A percentile compares a stretch with the other conserved stretches of the same genome.
Evolutionary conservation across 2,888 invertebrate genomes (phyloP).

Genomic region (Watsonalla cultraria): DNA sequence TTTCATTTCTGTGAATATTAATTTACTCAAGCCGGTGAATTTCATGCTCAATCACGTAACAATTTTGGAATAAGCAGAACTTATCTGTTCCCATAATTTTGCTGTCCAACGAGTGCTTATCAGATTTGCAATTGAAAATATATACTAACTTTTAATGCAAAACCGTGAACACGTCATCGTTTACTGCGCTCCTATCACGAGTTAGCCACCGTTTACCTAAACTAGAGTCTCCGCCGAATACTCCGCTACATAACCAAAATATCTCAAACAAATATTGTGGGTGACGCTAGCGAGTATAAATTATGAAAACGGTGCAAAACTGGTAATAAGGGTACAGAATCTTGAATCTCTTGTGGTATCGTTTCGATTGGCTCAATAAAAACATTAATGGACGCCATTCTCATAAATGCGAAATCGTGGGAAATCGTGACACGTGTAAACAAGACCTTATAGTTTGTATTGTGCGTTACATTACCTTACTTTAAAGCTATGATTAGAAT

Average conservation of each 20-base stretch:
- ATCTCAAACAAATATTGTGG: no score
- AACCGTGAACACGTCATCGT: no score
- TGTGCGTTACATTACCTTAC: slow-evolving; percentile 2
- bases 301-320: no score
- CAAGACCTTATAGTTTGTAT: slow-evolving; percentile 29
- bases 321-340: no score
- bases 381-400: slow-evolving; percentile 42
- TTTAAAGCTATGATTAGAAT: slow-evolving; percentile 22
- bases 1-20: slow-evolving; percentile 34
- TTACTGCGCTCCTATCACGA: neutral
- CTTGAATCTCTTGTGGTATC: no score
- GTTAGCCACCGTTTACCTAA: no score
- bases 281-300: no score
- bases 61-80: slow-evolving; percentile 14
- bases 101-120: slow-evolving; percentile 23
- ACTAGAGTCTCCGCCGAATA: no score
- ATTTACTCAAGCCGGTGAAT: slow-evolving; percentile 28
- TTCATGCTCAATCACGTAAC: slow-evolving; percentile 18
- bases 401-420: slow-evolving; percentile 58
- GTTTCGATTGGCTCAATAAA: slow-evolving; percentile 21
- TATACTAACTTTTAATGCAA: no score
- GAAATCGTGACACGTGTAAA: slow-evolving; percentile 39
- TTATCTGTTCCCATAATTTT: slow-evolving; percentile 36
- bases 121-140: slow-evolving; percentile 17
- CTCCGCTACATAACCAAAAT: no score